A percentile compares a stretch with the other conserved stretches of the same genome.
phyloP scores from a whole-genome alignment of 64 coral and sea anemone genomes.

The Acropora yongei region DNA sequence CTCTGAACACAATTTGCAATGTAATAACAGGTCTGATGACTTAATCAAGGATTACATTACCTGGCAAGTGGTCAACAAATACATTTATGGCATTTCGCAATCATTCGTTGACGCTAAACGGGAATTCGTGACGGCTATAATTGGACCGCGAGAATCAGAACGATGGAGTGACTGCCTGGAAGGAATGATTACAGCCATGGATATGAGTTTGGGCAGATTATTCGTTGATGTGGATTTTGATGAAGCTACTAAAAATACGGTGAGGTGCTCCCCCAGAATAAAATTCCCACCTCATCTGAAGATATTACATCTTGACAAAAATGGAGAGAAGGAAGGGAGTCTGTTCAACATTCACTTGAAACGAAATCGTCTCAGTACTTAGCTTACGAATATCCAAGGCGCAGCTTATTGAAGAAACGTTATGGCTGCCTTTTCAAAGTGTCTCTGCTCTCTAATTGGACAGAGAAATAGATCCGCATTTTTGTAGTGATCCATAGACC shows the following conservation, averaged over 20 bases:
- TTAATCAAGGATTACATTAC: slow-evolving; percentile 54
- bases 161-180: slow-evolving; percentile 38
- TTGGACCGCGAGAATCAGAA: not conserved
- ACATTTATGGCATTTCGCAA: not conserved
- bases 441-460: no score
- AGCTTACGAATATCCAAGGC: no score
- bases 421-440: no score
- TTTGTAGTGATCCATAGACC: no score
- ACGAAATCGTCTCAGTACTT: no score
- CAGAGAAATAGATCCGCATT: no score
- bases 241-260: slow-evolving; percentile 17
- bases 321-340: no score
- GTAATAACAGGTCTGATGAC: not conserved
- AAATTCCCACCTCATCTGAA: no score
- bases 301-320: no score
- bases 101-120: slow-evolving; percentile 1
- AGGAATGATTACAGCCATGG: slow-evolving; percentile 26
- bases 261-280: not conserved
- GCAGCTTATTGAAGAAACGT: no score
- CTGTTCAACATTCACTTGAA: no score
- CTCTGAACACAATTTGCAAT: no score
- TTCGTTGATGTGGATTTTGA: slow-evolving; percentile 58
- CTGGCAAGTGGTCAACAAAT: slow-evolving; percentile 45
- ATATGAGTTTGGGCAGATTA: slow-evolving; percentile 46
- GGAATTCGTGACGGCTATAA: not conserved